These are phyloP conservation scores for Parasteatoda tepidariorum DNA, from an alignment of 1,140 invertebrate genomes.

Conservation along the genomic window DNA sequence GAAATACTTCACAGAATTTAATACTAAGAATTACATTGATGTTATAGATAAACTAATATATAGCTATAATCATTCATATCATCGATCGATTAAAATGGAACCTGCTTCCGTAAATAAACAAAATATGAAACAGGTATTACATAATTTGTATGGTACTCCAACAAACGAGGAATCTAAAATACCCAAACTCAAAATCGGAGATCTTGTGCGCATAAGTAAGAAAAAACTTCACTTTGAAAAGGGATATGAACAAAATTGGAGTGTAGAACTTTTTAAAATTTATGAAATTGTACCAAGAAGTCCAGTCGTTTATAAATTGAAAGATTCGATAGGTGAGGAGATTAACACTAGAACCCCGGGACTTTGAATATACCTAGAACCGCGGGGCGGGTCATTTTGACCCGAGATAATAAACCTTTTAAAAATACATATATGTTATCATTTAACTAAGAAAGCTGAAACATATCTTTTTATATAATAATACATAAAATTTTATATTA, in stretches of 20 bases:
- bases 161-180: not conserved
- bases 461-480: not conserved
- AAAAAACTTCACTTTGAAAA: too few relatives aligned
- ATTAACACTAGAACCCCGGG: slow-evolving; percentile 47
- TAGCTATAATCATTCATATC: slow-evolving; percentile 52
- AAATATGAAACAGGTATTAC: not conserved
- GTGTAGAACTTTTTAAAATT: too few relatives aligned
- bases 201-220: too few relatives aligned
- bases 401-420: not conserved
- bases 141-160: not conserved
- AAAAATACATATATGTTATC: not conserved
- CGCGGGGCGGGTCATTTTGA: not conserved
- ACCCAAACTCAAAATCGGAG: slow-evolving; percentile 64
- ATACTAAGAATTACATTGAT: too few relatives aligned
- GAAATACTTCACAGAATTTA: too few relatives aligned
- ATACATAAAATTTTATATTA: too few relatives aligned
- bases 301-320: slow-evolving; percentile 25
- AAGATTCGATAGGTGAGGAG: slow-evolving; percentile 15
- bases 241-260: too few relatives aligned
- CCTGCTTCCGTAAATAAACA: too few relatives aligned
- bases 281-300: not conserved
- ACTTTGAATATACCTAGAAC: slow-evolving; percentile 9
- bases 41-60: slow-evolving; percentile 43
- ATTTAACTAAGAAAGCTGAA: not conserved
- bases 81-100: too few relatives aligned